These are phyloP conservation scores for Dermatemys mawii DNA, from an alignment of 2,113 vertebrate species.

Conservation along the genomic window DNA sequence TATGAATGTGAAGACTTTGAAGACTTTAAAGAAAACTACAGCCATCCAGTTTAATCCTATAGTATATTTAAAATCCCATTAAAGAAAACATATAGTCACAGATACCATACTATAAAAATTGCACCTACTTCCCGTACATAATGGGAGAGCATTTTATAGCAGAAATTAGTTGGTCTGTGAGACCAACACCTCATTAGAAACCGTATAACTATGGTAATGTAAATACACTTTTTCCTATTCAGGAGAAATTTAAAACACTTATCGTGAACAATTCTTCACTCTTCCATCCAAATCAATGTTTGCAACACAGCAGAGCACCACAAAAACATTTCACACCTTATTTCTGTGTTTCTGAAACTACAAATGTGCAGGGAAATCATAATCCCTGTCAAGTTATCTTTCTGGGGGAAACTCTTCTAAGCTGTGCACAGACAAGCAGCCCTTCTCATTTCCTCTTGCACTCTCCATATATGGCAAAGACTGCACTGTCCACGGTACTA, in stretches of 20 bases:
- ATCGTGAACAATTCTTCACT: not conserved
- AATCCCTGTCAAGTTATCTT: conserved; percentile 26
- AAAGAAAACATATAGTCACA: not conserved
- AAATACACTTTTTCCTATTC: not conserved
- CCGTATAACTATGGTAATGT: not conserved
- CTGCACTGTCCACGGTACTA: conserved; percentile 82
- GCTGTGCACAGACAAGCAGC: not conserved
- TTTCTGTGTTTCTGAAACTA: conserved; percentile 32
- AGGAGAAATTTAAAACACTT: conserved; percentile 4
- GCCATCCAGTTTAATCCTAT: not conserved
- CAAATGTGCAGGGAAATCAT: conserved; percentile 12
- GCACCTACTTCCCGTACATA: conserved; percentile 40
- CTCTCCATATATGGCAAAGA: conserved; percentile 61
- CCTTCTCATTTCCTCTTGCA: not conserved
- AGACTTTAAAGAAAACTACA: not conserved
- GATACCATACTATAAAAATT: not conserved
- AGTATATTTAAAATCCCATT: not conserved
- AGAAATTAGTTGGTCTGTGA: not conserved
- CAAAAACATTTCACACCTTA: conserved; percentile 46
- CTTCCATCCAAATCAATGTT: not conserved
- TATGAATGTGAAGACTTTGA: not conserved
- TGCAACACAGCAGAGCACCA: conserved; percentile 3
- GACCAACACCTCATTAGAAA: conserved; percentile 17
- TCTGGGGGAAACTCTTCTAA: no score
- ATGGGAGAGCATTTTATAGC: not conserved